Evolutionary conservation across 2,113 vertebrate genomes (phyloP).

Genomic region (Centropristis striata): DNA sequence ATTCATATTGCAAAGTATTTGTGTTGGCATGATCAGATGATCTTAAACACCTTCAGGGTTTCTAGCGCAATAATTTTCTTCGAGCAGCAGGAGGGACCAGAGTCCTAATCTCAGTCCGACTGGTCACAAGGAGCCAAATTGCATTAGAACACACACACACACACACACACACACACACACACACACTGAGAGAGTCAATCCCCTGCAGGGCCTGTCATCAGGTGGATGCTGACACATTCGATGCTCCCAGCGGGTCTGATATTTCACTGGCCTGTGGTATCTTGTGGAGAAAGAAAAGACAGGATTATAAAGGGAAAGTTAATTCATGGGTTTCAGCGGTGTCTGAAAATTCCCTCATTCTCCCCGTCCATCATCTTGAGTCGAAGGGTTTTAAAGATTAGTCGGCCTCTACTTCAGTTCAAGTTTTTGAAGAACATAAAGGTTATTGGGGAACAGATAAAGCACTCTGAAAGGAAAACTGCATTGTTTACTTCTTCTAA

Average conservation of each 20-base stretch:
- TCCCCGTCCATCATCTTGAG: slow-evolving; percentile 24
- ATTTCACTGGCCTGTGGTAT: slow-evolving; percentile 58
- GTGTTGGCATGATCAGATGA: background rate
- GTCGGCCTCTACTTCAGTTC: background rate
- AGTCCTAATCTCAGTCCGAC: background rate
- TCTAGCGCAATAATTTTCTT: slow-evolving; percentile 4
- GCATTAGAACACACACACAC: slow-evolving; percentile 6
- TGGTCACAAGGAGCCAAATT: slow-evolving; percentile 15
- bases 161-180: slow-evolving; percentile 12
- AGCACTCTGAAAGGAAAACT: slow-evolving; percentile 4
- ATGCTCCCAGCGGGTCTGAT: slow-evolving; percentile 36
- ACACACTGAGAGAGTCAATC: background rate
- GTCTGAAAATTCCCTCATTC: slow-evolving; percentile 31
- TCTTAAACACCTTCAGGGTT: background rate
- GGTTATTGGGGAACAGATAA: background rate
- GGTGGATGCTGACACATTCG: slow-evolving; percentile 27
- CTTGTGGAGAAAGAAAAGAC: slow-evolving; percentile 25
- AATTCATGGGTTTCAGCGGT: slow-evolving; percentile 21
- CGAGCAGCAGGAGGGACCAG: background rate
- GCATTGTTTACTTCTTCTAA: slow-evolving; percentile 55
- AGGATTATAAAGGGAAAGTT: slow-evolving; percentile 23
- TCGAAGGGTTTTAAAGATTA: slow-evolving; percentile 32
- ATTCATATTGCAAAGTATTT: background rate
- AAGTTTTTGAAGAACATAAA: slow-evolving; percentile 15
- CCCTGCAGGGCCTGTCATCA: slow-evolving; percentile 30